Evolutionary conservation across 2,113 vertebrate genomes (phyloP), one percentile per base, ranked within the genome.

Genomic region (Malurus melanocephalus): DNA sequence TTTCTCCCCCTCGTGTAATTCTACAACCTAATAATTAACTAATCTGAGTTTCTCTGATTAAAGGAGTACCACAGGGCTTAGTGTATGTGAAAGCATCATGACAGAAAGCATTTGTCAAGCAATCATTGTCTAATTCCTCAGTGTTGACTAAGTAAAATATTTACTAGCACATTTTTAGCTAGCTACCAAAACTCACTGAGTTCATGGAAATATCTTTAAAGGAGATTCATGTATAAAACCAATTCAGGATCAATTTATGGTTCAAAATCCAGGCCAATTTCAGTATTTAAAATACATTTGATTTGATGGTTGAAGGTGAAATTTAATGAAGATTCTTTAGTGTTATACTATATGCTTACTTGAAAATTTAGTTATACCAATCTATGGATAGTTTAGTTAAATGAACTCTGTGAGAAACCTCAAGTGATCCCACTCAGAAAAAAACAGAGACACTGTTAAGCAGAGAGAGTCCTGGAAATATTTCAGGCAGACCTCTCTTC

Each of bases 141-240:
- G 16, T 59, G 23, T 17, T 80, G 33, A 64, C 18, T 52, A 42
- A 92, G 79, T 91, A 88, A 94, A 93, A 52, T 77, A 92, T 91
- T 94, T 91, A 88, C 81, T 52, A 86, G 14, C 16, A 59, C 20
- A 30, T 81, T 84, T 93, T 51, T 88, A 79, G 16, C 21, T 35
- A 77, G 5, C 22, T 75, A 43, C 26, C 46, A 82, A n/a, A 11
- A 28, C 5, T 38, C 10, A 46, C 5, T 75, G 14, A 15, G 22
- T 59, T 59, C 4, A 28, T 2, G 28, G 18, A 43, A 68, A 21
- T 64, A 62, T 35, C 48, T 79, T 77, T 64, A 68, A 71, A 75
- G 23, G 33, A 74, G 10, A 26, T 35, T 85, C 14, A 46, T 33
- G 21, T 13, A 71, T 8, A 6, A 85, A 94, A 71, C 2, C 7